Evolutionary conservation across 2,888 invertebrate species (phyloP).

Genomic region (Gymnoscelis rufifasciata): DNA sequence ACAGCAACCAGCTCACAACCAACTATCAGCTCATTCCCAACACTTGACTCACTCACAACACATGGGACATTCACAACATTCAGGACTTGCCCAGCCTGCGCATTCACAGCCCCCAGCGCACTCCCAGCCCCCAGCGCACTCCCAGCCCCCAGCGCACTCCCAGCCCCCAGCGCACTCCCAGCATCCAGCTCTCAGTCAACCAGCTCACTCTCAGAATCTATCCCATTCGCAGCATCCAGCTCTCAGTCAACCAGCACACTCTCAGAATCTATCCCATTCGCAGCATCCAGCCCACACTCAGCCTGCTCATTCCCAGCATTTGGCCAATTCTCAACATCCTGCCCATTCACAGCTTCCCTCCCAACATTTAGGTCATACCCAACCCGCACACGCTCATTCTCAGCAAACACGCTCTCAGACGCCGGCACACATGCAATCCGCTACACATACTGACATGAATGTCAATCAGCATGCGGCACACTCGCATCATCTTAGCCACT

Average conservation of each 20-base stretch:
- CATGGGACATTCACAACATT: background rate
- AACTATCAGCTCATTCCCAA: slow-evolving; percentile 5
- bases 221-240: slow-evolving; percentile 3
- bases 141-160: slow-evolving; percentile 1
- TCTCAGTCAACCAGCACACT: slow-evolving; percentile 1
- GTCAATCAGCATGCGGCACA: slow-evolving; percentile 42
- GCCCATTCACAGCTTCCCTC: slow-evolving; percentile 5
- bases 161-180: slow-evolving; percentile 2
- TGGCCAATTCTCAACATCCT: slow-evolving; percentile 3
- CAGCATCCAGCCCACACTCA: slow-evolving; percentile 5
- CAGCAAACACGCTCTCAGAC: slow-evolving; percentile 5
- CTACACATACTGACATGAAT: slow-evolving; percentile 16
- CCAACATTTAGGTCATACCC: background rate
- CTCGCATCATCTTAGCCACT: slow-evolving; percentile 64
- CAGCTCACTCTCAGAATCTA: slow-evolving; percentile 9
- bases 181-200: slow-evolving; percentile 3
- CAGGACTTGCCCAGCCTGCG: slow-evolving; percentile 30
- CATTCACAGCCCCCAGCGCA: slow-evolving; percentile 8
- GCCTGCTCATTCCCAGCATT: slow-evolving; percentile 1
- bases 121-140: slow-evolving; percentile 7
- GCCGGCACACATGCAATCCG: slow-evolving; percentile 4
- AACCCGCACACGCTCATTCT: background rate
- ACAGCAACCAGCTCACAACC: slow-evolving; percentile 1
- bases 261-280: slow-evolving; percentile 1
- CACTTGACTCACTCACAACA: slow-evolving; percentile 5